Evolutionary conservation across 2,113 vertebrate species (phyloP).

Genomic region (Opisthocomus hoazin): DNA sequence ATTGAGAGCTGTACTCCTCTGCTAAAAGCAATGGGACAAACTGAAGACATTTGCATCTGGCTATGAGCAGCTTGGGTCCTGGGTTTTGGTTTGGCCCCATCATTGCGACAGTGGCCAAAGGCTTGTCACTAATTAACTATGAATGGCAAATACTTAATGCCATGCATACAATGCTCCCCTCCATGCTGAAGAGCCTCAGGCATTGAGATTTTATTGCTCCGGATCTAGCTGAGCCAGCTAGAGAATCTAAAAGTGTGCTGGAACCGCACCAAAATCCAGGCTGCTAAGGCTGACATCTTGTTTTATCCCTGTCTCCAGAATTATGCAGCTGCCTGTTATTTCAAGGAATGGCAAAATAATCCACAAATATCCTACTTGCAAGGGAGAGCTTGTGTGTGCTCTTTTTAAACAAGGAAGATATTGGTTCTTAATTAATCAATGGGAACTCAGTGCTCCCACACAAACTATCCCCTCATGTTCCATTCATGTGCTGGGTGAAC

Average conservation of each 20-base stretch:
- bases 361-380: not conserved
- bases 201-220: not conserved
- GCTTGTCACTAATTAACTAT: not conserved
- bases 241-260: not conserved
- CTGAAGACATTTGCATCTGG: not conserved
- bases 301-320: not conserved
- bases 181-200: not conserved
- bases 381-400: not conserved
- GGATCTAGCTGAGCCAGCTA: not conserved
- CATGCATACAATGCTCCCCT: accelerated
- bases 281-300: not conserved
- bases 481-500: not conserved
- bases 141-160: not conserved
- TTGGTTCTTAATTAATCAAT: not conserved
- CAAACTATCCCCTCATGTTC: not conserved
- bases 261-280: not conserved
- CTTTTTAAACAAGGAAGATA: not conserved
- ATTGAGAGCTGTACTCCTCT: not conserved
- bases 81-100: not conserved
- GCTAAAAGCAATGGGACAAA: accelerated
- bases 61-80: not conserved
- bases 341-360: not conserved
- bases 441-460: not conserved
- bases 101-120: not conserved
- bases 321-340: not conserved